Evolutionary conservation across 2,888 invertebrate genomes (phyloP), one percentile per base, ranked within the genome.

Genomic region (Chymomyza caudatula): DNA sequence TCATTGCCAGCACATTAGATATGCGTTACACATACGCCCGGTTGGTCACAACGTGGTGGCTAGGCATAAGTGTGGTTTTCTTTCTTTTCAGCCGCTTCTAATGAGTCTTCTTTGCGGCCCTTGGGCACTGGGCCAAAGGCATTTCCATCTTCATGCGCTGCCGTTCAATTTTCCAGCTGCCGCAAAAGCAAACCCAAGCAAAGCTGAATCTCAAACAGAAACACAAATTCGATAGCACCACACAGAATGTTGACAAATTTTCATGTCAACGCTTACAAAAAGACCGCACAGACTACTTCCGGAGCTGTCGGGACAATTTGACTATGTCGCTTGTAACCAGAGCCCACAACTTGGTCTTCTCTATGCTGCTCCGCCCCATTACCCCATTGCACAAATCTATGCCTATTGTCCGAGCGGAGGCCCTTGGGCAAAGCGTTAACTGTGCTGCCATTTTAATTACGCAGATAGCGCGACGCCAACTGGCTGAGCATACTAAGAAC

Each of bases 391-490:
- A 17, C 47, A 47, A 47, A 47, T 47, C 47, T 47, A 47, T 3
- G 47, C 47, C 47, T 8, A 47, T 47, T 19, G 15, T 17, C 47
- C 47, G 15, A 2, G 4, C 17, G 47, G 0, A 4, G 15, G 47
- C 47, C 47, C 47, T 19, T 47, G 47, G 47, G 17, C 37, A 52
- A 19, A 52, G 29, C 51, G 55, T 42, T 55, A 37, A 37, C 55
- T 42, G 17, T 25, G 15, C 19, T 8, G 47, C 51, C 68, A 53
- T 65, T 75, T 73, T 76, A 75, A 76, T 75, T 75, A 77, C 63
- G 49, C 55, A 67, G 73, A 74, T 73, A 76, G 61, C 73, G 67
- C 59, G 43, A 58, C 43, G 58, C 11, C 29, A 37, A 37, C 29
- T 37, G 29, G 29, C 29, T 37, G 11, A 15, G 47, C 47, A 47